These are phyloP conservation scores for Yponomeuta cagnagella DNA, from an alignment of 2,888 invertebrate genomes.

Conservation along the genomic window DNA sequence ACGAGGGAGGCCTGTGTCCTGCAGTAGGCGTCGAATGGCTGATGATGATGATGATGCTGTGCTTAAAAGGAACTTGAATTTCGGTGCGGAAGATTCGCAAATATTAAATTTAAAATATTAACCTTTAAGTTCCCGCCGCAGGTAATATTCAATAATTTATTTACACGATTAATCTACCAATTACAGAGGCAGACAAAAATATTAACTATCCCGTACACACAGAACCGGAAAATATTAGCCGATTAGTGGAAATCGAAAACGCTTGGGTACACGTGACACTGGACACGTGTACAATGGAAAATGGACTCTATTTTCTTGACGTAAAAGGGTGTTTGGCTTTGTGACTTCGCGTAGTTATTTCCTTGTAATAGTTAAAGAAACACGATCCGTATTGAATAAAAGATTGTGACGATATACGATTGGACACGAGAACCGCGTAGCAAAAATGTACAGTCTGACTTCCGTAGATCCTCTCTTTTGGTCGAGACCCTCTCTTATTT, in stretches of 20 bases:
- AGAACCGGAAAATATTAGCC: background rate
- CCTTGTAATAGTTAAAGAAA: background rate
- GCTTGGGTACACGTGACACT: slow-evolving; percentile 4
- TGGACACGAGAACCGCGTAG: slow-evolving; percentile 1
- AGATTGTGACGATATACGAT: slow-evolving; percentile 7
- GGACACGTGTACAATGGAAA: background rate
- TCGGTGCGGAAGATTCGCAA: too few relatives aligned
- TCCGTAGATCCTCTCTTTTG: too few relatives aligned
- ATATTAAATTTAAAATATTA: background rate
- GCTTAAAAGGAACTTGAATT: too few relatives aligned
- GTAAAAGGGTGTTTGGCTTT: background rate
- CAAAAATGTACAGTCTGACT: background rate
- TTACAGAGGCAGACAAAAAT: background rate
- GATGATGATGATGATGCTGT: too few relatives aligned
- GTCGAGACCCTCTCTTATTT: too few relatives aligned
- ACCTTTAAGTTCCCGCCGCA: background rate
- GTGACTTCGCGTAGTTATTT: background rate
- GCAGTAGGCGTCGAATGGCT: too few relatives aligned
- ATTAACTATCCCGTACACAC: background rate
- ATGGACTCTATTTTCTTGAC: background rate
- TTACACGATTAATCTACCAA: background rate
- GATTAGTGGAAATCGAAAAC: slow-evolving; percentile 4
- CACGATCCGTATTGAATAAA: background rate
- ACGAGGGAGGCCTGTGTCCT: too few relatives aligned
- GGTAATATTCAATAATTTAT: background rate